Conservation (phyloP, 2,888 invertebrate genomes). For the Ophioninae sp. region DNA sequence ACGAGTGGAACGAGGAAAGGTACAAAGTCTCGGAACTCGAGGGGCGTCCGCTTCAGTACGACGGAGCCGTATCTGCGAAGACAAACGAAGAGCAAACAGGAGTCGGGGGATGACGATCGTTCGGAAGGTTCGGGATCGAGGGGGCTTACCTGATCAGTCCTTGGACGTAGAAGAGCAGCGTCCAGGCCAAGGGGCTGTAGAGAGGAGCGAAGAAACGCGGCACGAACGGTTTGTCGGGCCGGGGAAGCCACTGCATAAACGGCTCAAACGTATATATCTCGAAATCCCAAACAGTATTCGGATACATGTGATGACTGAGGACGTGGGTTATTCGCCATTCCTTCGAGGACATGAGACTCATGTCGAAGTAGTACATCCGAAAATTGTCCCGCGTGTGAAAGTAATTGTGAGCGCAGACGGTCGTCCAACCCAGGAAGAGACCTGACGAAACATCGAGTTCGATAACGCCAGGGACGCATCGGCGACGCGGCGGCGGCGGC, state of each 20-base stretch:
- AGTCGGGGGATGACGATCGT: not conserved
- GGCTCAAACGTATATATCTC: constrained; percentile 88
- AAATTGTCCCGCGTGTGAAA: constrained; percentile 89
- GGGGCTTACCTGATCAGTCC: constrained; percentile 80
- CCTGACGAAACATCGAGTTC: constrained; percentile 82
- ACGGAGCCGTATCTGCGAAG: constrained; percentile 70
- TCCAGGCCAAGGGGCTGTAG: constrained; percentile 82
- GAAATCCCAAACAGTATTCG: constrained; percentile 89
- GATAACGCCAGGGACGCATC: too few relatives aligned
- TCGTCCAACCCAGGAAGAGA: constrained; percentile 83
- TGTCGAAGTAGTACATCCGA: constrained; percentile 90
- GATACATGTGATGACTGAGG: constrained; percentile 90
- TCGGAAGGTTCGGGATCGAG: not conserved
- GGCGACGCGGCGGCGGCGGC: too few relatives aligned
- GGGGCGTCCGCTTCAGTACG: constrained; percentile 57
- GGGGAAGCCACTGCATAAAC: constrained; percentile 85
- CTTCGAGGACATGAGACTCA: constrained; percentile 85
- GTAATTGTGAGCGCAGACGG: constrained; percentile 88
- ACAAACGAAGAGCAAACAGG: not conserved
- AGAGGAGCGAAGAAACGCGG: constrained; percentile 83
- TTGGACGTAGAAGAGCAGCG: constrained; percentile 77
- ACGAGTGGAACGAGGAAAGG: constrained; percentile 80
- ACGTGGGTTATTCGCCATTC: constrained; percentile 90
- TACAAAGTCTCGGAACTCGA: constrained; percentile 73
- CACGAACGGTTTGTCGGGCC: constrained; percentile 81